Base-by-base conservation (phyloP, 2,797 vertebrate species). In the Argentina silus region DNA sequence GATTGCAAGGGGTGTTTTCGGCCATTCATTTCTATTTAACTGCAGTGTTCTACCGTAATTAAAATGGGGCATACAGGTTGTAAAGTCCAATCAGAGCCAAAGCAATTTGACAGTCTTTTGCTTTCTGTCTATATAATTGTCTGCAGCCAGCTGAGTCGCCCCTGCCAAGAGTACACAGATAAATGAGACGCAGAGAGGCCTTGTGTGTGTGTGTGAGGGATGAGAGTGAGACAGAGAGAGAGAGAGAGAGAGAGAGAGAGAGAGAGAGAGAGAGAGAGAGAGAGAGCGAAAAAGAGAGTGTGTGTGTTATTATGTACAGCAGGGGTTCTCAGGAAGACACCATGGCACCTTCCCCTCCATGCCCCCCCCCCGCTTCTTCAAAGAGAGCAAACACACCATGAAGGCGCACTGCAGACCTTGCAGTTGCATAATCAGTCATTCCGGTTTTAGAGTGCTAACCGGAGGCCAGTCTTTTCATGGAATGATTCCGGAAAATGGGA, bases 341-440 rank as follows among this genome's bases (percentile, higher is more conserved):
- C 68, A 72, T 61, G 66, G 82, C 65, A 67, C 72, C 74, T 77
- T 74, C 71, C 27, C 47, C 60, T 79, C 57, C 71, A 71, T 45
- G 70, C 81, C 77, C 80, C 77, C n/a, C 56, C 27, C 55, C 10
- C 17, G 7, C 23, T 50, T 70, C 51, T 71, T 74, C 67, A 68
- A 44, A 86, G 80, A 82, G 83, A 76, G 69, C 85, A 75, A 81
- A 70, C 79, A 78, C 75, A 80, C 83, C 79, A 67, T 82, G 82
- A 76, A 68, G 79, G 47, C 47, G 80, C 72, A 82, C 78, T 70
- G 81, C 83, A 78, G 82, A 87, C 88, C 86, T 86, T 79, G 61
- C 76, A 70, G 79, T 89, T 89, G 85, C 79, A 75, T 85, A 88
- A 90, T 81, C 79, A 75, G 67, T 59, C 42, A 15, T 60, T 47